phyloP scores from a whole-genome alignment of 2,113 vertebrate species.

The Ophthalmolycus amberensis region DNA sequence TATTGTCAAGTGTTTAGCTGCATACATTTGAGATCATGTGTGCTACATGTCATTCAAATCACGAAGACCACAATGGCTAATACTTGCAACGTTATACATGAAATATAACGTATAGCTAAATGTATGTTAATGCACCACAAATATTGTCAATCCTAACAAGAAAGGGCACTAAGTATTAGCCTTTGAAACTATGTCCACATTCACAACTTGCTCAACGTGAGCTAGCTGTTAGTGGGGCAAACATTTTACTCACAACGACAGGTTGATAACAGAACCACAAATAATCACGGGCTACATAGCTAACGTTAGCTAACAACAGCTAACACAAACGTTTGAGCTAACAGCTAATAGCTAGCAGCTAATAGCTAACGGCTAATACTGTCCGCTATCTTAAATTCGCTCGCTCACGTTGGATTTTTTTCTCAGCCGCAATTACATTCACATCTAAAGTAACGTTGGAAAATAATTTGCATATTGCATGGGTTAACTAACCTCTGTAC shows the following conservation, averaged over 20 bases:
- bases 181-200: background rate
- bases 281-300: fast-evolving
- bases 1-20: background rate
- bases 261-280: background rate
- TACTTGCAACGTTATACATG: background rate
- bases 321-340: slow-evolving; percentile 19
- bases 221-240: background rate
- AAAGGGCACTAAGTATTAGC: background rate
- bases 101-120: background rate
- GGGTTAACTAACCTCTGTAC: slow-evolving; percentile 49
- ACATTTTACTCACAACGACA: too few species aligned
- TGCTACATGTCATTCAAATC: background rate
- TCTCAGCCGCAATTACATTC: too few species aligned
- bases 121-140: background rate
- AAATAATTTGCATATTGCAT: background rate
- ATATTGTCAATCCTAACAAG: background rate
- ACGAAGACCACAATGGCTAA: background rate
- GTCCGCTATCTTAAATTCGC: background rate
- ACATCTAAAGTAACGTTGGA: background rate
- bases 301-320: background rate
- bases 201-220: background rate
- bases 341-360: slow-evolving; percentile 28
- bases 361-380: slow-evolving; percentile 21
- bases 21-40: background rate
- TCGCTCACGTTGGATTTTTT: background rate